Conservation (phyloP, 2,888 invertebrate genomes). For the Didymodactylos carnosus region DNA sequence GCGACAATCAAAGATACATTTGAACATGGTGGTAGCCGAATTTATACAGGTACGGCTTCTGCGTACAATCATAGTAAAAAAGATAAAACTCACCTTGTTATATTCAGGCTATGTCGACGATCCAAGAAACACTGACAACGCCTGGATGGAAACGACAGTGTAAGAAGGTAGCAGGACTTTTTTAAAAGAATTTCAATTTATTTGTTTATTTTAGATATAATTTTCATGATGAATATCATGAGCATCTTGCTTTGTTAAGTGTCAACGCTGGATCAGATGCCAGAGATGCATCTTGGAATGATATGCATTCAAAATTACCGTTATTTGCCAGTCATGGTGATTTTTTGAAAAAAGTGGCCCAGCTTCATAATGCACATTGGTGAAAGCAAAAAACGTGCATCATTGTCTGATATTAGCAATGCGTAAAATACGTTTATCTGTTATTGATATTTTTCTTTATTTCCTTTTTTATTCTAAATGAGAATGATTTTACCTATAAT, state of each 20-base stretch:
- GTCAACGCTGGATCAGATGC: conserved; percentile 74
- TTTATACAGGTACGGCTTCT: not conserved
- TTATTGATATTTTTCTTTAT: too few species aligned
- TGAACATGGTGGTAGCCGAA: conserved; percentile 20
- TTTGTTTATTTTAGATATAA: conserved; percentile 38
- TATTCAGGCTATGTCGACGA: conserved; percentile 87
- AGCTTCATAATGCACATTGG: conserved; percentile 49
- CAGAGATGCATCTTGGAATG: not conserved
- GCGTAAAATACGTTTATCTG: too few species aligned
- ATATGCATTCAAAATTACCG: conserved; percentile 33
- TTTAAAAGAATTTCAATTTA: not conserved
- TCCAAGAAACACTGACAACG: conserved; percentile 87
- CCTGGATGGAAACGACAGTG: conserved; percentile 76
- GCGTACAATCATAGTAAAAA: conserved; percentile 20
- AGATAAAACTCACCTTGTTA: conserved; percentile 36
- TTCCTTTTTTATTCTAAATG: too few species aligned
- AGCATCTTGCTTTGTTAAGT: conserved; percentile 45
- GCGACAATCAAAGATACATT: conserved; percentile 49
- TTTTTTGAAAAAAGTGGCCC: conserved; percentile 52
- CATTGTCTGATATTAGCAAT: too few species aligned
- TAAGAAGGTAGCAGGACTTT: not conserved
- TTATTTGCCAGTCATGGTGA: conserved; percentile 71
- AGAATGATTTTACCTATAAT: too few species aligned
- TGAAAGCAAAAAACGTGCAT: conserved; percentile 25
- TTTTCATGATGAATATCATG: conserved; percentile 34